Conservation (phyloP, 2,113 vertebrate species). For the Menidia beryllina region DNA sequence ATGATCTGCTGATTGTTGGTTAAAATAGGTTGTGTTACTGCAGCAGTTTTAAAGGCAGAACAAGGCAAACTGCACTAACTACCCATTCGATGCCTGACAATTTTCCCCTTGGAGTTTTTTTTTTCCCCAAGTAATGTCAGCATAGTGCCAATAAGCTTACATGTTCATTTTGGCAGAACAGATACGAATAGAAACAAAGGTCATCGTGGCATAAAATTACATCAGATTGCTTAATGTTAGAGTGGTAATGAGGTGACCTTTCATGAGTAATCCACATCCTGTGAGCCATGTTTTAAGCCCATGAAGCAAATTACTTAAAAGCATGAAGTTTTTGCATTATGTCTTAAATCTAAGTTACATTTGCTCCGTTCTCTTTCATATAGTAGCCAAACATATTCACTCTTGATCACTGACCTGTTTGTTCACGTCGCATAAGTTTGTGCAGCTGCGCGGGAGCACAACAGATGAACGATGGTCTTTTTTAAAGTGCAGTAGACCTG, state of each 20-base stretch:
- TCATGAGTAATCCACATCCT: slow-evolving; percentile 15
- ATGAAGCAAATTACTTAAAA: not conserved
- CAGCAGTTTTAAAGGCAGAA: slow-evolving; percentile 11
- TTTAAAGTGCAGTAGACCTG: slow-evolving; percentile 44
- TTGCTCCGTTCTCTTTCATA: slow-evolving; percentile 7
- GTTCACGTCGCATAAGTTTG: slow-evolving; percentile 44
- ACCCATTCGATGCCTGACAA: slow-evolving; percentile 13
- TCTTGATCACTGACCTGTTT: slow-evolving; percentile 57
- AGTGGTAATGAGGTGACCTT: slow-evolving; percentile 69
- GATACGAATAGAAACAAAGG: slow-evolving; percentile 74
- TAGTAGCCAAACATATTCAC: slow-evolving; percentile 23
- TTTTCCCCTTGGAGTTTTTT: slow-evolving; percentile 38
- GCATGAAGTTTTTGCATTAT: not conserved
- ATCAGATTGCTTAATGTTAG: slow-evolving; percentile 65
- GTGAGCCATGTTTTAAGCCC: slow-evolving; percentile 29
- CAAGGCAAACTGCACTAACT: slow-evolving; percentile 17
- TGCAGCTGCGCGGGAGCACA: slow-evolving; percentile 55
- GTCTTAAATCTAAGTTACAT: slow-evolving; percentile 1
- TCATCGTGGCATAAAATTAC: slow-evolving; percentile 69
- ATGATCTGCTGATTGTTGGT: slow-evolving; percentile 9
- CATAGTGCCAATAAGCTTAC: slow-evolving; percentile 37
- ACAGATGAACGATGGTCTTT: slow-evolving; percentile 52
- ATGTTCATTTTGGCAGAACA: slow-evolving; percentile 43
- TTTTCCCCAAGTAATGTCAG: slow-evolving; percentile 68
- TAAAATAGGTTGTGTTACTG: slow-evolving; percentile 3